phyloP scores from a whole-genome alignment of 2,113 vertebrate species.

The Corydoras maculifer region DNA sequence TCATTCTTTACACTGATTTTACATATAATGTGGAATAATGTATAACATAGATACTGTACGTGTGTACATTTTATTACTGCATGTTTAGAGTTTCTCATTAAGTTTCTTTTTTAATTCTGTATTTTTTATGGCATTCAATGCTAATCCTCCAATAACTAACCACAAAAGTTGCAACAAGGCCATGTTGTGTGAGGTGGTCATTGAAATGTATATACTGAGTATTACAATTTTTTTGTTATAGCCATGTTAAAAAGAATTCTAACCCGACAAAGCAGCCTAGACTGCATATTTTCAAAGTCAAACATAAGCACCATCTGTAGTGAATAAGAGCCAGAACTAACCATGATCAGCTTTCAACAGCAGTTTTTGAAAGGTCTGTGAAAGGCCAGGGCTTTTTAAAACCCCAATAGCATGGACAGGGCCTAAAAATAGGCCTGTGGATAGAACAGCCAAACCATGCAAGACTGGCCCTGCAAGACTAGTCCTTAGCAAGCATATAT shows the following conservation, averaged over 20 bases:
- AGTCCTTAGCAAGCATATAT: constrained; percentile 12
- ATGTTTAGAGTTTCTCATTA: too few relatives aligned
- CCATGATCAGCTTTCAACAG: constrained; percentile 37
- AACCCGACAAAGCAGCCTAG: not conserved
- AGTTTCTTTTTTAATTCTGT: too few relatives aligned
- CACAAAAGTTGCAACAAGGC: too few relatives aligned
- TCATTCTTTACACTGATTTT: too few relatives aligned
- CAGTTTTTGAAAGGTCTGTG: constrained; percentile 40
- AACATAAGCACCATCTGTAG: constrained; percentile 48
- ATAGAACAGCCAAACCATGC: constrained; percentile 48
- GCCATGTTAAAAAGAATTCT: not conserved
- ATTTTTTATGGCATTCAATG: too few relatives aligned
- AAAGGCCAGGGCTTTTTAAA: constrained; percentile 40
- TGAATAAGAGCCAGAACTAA: constrained; percentile 46
- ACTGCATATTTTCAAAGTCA: constrained; percentile 44
- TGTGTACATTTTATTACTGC: too few relatives aligned
- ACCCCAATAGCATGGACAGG: constrained; percentile 28
- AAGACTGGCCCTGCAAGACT: constrained; percentile 25
- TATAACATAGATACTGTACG: too few relatives aligned
- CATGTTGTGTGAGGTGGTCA: too few relatives aligned
- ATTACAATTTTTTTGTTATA: too few relatives aligned
- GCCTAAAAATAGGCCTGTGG: constrained; percentile 43
- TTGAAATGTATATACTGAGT: too few relatives aligned
- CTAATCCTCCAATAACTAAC: too few relatives aligned
- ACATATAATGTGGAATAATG: too few relatives aligned